Base-by-base conservation (phyloP, 92 coral and sea anemone species). In the Siderastrea siderea region DNA sequence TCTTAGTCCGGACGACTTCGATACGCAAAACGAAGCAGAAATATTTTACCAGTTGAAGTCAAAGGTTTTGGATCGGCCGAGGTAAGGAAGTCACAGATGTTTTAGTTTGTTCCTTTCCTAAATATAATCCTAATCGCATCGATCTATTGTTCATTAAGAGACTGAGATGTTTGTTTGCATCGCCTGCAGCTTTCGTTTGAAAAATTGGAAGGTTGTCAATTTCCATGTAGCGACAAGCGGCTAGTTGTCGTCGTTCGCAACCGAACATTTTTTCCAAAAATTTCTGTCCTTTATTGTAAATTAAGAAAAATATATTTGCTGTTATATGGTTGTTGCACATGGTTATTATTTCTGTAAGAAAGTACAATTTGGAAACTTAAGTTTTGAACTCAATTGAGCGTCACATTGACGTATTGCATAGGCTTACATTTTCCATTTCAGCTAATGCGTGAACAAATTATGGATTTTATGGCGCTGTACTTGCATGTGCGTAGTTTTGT, bases 21-120 rank as follows among this genome's bases (percentile, higher is more conserved):
- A 82, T 74, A 76, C 88, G 73, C 80, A 75, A 63, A 91, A 77
- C 75, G 96, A 84, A 63, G 79, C 77, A 80, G 90, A 74, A 47
- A 47, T 87, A 46, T 96, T 94, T 83, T 95, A 94, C 87, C 90
- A 93, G 88, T 74, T 96, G 76, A 93, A 96, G 93, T 98, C 98
- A 16, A 90, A 95, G 70, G 74, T 80, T 63, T 81, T 94, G 68
- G 96, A 96, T 65, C 89, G 15, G 14, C 84, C 81, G 66, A 92
- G 99, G 98, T 96, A 44, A 7, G 63, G 6, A 77, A 10, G 48
- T 19, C 14, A 19, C 59, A 0, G n/a, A 11, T 64, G 19, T 58
- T 11, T 53, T 66, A 5, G 6, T 50, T 11, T 1, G 54, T 59
- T 51, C 49, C 52, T 71, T 26, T 46, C 47, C 44, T 19, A 63